Percentiles rank a stretch among this genome's conserved stretches.
Conservation (phyloP, 1,140 invertebrate genomes). For the Meloidogyne hapla region DNA sequence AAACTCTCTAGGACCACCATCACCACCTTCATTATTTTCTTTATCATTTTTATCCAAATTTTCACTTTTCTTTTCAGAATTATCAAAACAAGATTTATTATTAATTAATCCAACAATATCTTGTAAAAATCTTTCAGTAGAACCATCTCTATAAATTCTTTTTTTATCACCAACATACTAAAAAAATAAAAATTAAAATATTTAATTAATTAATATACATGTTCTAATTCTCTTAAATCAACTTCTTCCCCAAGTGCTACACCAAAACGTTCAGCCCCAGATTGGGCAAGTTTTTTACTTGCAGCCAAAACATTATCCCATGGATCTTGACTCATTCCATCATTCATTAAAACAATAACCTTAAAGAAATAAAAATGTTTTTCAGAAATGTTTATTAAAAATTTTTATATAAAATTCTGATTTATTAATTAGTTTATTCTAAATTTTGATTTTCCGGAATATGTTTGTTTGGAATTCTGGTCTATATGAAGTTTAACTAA, state of each 20-base stretch:
- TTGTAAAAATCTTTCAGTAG: slow-evolving; percentile 50
- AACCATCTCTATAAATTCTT: slow-evolving; percentile 54
- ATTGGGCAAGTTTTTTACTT: slow-evolving; percentile 39
- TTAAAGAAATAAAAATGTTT: slow-evolving; percentile 12
- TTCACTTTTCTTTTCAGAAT: background rate
- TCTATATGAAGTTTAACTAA: too few relatives aligned
- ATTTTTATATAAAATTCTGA: too few relatives aligned
- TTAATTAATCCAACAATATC: slow-evolving; percentile 51
- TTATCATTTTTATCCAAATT: background rate
- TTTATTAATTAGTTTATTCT: too few relatives aligned
- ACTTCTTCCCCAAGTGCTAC: slow-evolving; percentile 58
- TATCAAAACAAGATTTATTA: slow-evolving; percentile 30
- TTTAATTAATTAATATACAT: background rate
- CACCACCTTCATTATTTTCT: slow-evolving; percentile 1
- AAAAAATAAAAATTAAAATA: slow-evolving; percentile 10
- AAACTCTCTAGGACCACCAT: slow-evolving; percentile 37
- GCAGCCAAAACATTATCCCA: slow-evolving; percentile 51
- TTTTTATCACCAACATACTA: slow-evolving; percentile 49
- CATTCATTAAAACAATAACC: slow-evolving; percentile 59
- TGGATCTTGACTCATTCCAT: slow-evolving; percentile 57
- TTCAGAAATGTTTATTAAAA: too few relatives aligned
- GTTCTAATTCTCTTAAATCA: slow-evolving; percentile 52
- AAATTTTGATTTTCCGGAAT: too few relatives aligned
- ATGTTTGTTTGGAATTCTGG: too few relatives aligned
- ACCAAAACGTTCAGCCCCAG: slow-evolving; percentile 55